phyloP scores from a whole-genome alignment of 2,888 invertebrate genomes.

The Melinaea marsaeus region DNA sequence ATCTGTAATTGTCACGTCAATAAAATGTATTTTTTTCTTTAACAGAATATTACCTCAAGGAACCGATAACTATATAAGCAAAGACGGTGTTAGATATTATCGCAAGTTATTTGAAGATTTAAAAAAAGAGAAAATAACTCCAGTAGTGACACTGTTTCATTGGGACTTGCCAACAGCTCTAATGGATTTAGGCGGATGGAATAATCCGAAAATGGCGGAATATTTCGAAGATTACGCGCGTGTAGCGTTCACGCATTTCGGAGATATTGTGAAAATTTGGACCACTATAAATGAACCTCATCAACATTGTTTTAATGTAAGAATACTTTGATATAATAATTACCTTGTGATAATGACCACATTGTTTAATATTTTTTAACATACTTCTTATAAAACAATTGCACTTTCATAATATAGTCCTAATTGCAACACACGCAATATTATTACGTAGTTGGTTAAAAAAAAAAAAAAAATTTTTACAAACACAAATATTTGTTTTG shows the following conservation, averaged over 20 bases:
- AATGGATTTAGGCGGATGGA: slow-evolving; percentile 75
- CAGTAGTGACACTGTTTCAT: slow-evolving; percentile 82
- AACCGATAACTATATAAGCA: slow-evolving; percentile 80
- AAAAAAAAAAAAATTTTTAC: too few species aligned
- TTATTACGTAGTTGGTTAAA: too few species aligned
- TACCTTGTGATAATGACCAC: too few species aligned
- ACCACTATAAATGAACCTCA: slow-evolving; percentile 87
- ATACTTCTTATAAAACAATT: too few species aligned
- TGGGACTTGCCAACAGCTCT: slow-evolving; percentile 76
- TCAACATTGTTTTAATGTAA: slow-evolving; percentile 69
- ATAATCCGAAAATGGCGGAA: slow-evolving; percentile 70
- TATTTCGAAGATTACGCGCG: slow-evolving; percentile 77
- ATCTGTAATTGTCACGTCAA: too few species aligned
- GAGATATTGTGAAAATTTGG: slow-evolving; percentile 83
- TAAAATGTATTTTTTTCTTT: not conserved
- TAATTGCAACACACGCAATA: too few species aligned
- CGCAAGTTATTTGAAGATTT: slow-evolving; percentile 84
- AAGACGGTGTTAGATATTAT: slow-evolving; percentile 85
- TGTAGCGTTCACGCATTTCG: slow-evolving; percentile 77
- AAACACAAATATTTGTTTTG: too few species aligned
- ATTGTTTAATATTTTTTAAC: too few species aligned
- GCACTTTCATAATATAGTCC: too few species aligned
- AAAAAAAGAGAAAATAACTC: slow-evolving; percentile 80
- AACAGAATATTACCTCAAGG: slow-evolving; percentile 83
- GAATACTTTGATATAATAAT: slow-evolving; percentile 30